Percentiles rank a stretch among this genome's conserved stretches.
Conservation (phyloP, 1,140 invertebrate species). For the Zaprionus camerounensis region DNA sequence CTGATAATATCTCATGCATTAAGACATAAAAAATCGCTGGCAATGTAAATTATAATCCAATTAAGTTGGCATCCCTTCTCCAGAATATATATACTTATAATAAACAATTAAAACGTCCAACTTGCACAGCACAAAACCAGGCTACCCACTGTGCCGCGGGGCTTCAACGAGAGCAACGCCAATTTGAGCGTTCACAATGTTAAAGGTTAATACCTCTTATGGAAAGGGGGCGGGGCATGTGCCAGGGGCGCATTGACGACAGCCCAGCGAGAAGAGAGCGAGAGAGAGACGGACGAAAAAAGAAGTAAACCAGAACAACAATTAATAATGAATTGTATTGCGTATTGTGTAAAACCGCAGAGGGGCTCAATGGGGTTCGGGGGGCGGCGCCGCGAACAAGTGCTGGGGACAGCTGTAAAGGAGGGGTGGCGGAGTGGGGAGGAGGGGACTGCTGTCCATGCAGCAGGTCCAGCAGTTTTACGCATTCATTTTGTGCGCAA, state of each 20-base stretch:
- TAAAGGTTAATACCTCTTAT: conserved; percentile 65
- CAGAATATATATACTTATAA: background rate
- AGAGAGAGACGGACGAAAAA: conserved; percentile 10
- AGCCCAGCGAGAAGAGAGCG: conserved; percentile 13
- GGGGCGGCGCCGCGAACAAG: background rate
- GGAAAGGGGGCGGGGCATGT: background rate
- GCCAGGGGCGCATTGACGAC: background rate
- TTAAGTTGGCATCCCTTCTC: background rate
- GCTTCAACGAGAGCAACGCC: conserved; percentile 23
- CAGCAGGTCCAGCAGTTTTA: conserved; percentile 54
- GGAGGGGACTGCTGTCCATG: background rate
- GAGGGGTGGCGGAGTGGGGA: background rate
- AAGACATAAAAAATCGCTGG: no score
- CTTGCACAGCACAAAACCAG: background rate
- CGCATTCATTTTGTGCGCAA: conserved; percentile 66
- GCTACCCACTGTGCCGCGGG: conserved; percentile 6
- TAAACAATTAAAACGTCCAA: background rate
- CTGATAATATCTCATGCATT: no score
- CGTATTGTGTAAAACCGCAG: conserved; percentile 76
- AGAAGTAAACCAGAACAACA: conserved; percentile 71
- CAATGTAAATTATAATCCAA: background rate
- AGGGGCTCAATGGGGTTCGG: conserved; percentile 20
- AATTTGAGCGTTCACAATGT: conserved; percentile 42
- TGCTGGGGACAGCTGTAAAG: conserved; percentile 5
- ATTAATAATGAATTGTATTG: conserved; percentile 82